Evolutionary conservation across 1,140 invertebrate species (phyloP).

Genomic region (Leptoteleia sp.): DNA sequence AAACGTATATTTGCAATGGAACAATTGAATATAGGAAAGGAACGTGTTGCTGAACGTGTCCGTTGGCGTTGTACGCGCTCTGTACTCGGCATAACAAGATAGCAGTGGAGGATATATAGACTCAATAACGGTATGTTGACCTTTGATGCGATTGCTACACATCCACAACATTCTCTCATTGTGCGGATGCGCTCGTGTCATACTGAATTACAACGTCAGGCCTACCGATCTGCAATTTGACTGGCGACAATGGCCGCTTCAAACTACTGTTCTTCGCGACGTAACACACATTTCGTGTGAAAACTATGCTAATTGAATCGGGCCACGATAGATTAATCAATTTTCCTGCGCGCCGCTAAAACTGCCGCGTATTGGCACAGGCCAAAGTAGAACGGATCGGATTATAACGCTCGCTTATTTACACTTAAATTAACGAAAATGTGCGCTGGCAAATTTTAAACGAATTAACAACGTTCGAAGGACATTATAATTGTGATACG

Average conservation of each 20-base stretch:
- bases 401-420: too few relatives aligned
- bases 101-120: slow-evolving; percentile 40
- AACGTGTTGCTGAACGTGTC: slow-evolving; percentile 16
- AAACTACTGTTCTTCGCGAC: slow-evolving; percentile 4
- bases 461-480: too few relatives aligned
- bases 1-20: slow-evolving; percentile 19
- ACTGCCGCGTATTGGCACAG: too few relatives aligned
- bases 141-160: slow-evolving; percentile 58
- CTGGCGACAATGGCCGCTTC: slow-evolving; percentile 14
- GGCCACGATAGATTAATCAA: too few relatives aligned
- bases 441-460: too few relatives aligned
- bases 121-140: slow-evolving; percentile 62
- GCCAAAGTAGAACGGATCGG: too few relatives aligned
- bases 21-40: slow-evolving; percentile 22
- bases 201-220: slow-evolving; percentile 37
- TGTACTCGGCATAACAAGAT: slow-evolving; percentile 16
- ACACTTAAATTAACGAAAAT: too few relatives aligned
- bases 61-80: slow-evolving; percentile 15
- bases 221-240: slow-evolving; percentile 35
- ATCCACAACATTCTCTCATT: slow-evolving; percentile 48
- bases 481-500: too few relatives aligned
- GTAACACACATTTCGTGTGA: background rate
- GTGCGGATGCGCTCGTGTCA: slow-evolving; percentile 40
- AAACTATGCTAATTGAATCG: background rate
- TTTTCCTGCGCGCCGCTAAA: too few relatives aligned